Percentiles rank a stretch among this genome's conserved stretches.
Evolutionary conservation across 1,140 invertebrate species (phyloP).

Genomic region (Drosophila paulistorum): DNA sequence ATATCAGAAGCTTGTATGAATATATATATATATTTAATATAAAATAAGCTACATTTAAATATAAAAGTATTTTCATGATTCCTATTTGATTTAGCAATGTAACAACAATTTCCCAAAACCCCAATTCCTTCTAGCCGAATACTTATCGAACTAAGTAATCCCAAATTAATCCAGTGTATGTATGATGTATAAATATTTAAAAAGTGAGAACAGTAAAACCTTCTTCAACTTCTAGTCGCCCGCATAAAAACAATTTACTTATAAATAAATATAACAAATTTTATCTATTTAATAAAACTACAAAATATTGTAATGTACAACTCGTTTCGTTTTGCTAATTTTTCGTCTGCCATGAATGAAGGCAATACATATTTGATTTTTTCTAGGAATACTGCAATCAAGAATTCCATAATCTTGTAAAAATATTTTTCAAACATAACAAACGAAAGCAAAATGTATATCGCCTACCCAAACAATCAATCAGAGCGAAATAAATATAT

Average conservation of each 20-base stretch:
- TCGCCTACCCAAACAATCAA: slow-evolving; percentile 63
- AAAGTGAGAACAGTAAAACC: slow-evolving; percentile 46
- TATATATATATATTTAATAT: slow-evolving; percentile 40
- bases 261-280: slow-evolving; percentile 47
- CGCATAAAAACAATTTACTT: slow-evolving; percentile 75
- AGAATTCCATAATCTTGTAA: too few relatives aligned
- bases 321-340: slow-evolving; percentile 32
- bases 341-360: slow-evolving; percentile 38
- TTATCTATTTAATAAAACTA: slow-evolving; percentile 36
- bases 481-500: slow-evolving; percentile 75
- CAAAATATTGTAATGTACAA: slow-evolving; percentile 51
- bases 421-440: slow-evolving; percentile 3
- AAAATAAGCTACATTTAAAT: slow-evolving; percentile 48
- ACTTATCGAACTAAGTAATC: neutral
- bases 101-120: slow-evolving; percentile 27
- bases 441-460: slow-evolving; percentile 40
- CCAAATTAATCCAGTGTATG: slow-evolving; percentile 59
- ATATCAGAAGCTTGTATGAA: slow-evolving; percentile 69
- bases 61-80: slow-evolving; percentile 78
- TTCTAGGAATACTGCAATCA: neutral
- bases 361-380: slow-evolving; percentile 28
- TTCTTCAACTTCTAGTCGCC: slow-evolving; percentile 78
- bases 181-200: slow-evolving; percentile 60
- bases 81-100: slow-evolving; percentile 69
- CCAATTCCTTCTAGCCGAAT: slow-evolving; percentile 37